Percentiles rank a stretch among this genome's conserved stretches.
Conservation (phyloP, 2,113 vertebrate species). For the Lasiurus cinereus region DNA sequence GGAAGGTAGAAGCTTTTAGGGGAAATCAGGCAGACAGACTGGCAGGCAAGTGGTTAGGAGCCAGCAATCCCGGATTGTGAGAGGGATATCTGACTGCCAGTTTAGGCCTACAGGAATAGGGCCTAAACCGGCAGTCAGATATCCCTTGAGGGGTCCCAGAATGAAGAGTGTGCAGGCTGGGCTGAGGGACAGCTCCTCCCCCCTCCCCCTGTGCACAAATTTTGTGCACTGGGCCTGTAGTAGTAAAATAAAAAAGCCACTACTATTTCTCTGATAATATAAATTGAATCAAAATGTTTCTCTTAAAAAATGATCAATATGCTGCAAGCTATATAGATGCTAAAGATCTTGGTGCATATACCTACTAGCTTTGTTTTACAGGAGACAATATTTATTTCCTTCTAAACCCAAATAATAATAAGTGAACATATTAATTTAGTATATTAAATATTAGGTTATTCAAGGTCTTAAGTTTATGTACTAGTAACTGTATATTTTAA, state of each 20-base stretch:
- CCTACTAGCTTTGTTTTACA: constrained; percentile 8
- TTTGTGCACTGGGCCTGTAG: no score
- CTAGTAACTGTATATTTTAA: constrained; percentile 37
- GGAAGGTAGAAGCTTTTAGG: no score
- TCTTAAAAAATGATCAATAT: not conserved
- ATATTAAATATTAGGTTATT: constrained; percentile 37
- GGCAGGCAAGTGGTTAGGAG: no score
- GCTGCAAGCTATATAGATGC: not conserved
- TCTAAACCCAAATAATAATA: constrained; percentile 33
- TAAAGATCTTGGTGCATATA: not conserved
- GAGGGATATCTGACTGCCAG: no score
- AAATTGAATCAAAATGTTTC: constrained; percentile 12
- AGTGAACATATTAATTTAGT: constrained; percentile 39
- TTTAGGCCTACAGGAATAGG: no score
- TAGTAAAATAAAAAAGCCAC: not conserved
- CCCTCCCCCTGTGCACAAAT: no score
- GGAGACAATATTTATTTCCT: not conserved
- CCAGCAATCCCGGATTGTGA: no score
- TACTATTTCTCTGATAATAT: not conserved
- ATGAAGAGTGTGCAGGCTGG: no score
- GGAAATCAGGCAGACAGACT: no score
- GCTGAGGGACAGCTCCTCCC: no score
- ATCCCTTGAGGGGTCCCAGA: no score
- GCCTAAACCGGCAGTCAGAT: no score
- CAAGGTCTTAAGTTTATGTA: not conserved